These are phyloP conservation scores for Pangasius larnaudii DNA, from an alignment of 2,797 vertebrate species.

Conservation along the genomic window DNA sequence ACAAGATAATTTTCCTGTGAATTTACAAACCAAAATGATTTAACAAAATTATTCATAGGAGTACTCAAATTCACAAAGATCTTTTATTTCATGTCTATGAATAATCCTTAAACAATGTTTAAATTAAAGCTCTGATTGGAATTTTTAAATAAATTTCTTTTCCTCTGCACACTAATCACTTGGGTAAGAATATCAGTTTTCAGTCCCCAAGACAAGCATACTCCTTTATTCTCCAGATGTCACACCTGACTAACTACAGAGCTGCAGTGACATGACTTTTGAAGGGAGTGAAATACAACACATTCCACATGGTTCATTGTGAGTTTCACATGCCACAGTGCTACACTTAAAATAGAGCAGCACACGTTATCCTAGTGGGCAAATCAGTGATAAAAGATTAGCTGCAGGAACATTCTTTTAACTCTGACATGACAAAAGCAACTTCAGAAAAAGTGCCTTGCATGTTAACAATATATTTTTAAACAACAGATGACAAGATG, in stretches of 20 bases:
- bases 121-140: neutral
- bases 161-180: neutral
- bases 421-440: neutral
- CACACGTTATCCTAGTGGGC: neutral
- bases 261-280: conserved; percentile 5
- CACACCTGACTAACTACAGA: conserved; percentile 2
- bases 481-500: neutral
- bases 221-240: neutral
- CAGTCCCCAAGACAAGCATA: neutral
- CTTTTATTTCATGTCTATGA: neutral
- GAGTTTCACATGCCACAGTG: neutral
- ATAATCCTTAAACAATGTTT: neutral
- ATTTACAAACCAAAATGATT: neutral
- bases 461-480: neutral
- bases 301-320: conserved; percentile 26
- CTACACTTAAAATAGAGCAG: neutral
- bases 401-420: neutral
- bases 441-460: neutral
- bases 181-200: neutral
- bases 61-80: neutral
- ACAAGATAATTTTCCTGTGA: neutral
- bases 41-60: neutral
- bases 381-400: neutral
- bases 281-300: conserved; percentile 18
- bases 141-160: neutral